Conservation (phyloP, 35 echinoderm and acorn worm species). For the Holothuria glaberrima region DNA sequence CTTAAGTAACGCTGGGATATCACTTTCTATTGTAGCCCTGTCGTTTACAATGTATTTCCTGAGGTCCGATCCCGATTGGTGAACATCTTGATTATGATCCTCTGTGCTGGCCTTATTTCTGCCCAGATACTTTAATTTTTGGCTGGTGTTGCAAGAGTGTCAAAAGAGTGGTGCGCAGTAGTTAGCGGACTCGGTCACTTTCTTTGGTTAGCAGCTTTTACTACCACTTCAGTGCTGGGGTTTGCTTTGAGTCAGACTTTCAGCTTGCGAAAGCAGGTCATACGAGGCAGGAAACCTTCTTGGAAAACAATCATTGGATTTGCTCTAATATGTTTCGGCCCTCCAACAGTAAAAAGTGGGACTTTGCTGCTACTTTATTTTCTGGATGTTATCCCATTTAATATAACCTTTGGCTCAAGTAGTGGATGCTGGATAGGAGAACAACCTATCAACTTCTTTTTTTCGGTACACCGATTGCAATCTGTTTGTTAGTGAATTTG, state of each 20-base stretch:
- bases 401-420: constrained; percentile 1
- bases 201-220: constrained; percentile 27
- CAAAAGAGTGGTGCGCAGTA: neutral
- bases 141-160: neutral
- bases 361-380: constrained; percentile 16
- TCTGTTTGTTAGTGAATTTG: constrained; percentile 25
- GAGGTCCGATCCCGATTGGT: neutral
- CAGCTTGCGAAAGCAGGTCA: neutral
- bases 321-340: neutral
- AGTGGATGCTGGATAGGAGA: constrained; percentile 55
- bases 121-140: constrained; percentile 20
- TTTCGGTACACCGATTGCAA: constrained; percentile 35
- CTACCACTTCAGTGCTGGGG: constrained; percentile 3
- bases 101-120: neutral
- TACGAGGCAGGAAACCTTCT: neutral
- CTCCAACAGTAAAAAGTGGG: constrained; percentile 6
- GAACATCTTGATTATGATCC: constrained; percentile 22
- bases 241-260: constrained; percentile 27
- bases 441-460: constrained; percentile 1
- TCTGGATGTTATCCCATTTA: neutral
- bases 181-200: constrained; percentile 31
- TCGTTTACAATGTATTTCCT: constrained; percentile 5
- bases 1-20: constrained; percentile 9
- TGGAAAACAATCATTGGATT: neutral
- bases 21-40: constrained; percentile 1